Conservation (phyloP, 2,113 vertebrate genomes). For the Amia ocellicauda region DNA sequence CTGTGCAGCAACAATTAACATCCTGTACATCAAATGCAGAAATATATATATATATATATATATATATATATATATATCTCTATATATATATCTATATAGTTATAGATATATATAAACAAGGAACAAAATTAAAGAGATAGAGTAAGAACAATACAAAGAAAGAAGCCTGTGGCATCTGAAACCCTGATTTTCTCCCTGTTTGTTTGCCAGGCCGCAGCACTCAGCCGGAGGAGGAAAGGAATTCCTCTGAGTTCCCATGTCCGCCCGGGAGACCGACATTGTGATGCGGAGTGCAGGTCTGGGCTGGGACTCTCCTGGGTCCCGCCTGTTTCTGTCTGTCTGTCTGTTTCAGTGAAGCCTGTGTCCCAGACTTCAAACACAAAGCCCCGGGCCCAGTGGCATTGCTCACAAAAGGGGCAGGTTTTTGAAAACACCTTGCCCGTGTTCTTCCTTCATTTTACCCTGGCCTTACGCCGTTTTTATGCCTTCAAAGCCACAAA, state of each 20-base stretch:
- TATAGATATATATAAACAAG: slow-evolving; percentile 28
- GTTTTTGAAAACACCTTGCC: neutral
- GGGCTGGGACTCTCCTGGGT: neutral
- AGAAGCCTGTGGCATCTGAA: slow-evolving; percentile 31
- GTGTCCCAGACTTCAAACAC: slow-evolving; percentile 1
- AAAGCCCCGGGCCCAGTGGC: neutral
- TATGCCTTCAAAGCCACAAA: slow-evolving; percentile 90
- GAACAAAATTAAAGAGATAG: slow-evolving; percentile 31
- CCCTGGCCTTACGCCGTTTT: slow-evolving; percentile 72
- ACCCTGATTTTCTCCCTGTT: slow-evolving; percentile 44
- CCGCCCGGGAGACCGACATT: slow-evolving; percentile 30
- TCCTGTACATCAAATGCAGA: slow-evolving; percentile 69
- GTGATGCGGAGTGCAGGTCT: slow-evolving; percentile 28
- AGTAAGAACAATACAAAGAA: slow-evolving; percentile 26
- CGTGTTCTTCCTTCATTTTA: neutral
- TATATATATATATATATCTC: slow-evolving; percentile 38
- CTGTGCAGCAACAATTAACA: slow-evolving; percentile 59
- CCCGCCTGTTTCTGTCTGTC: too few species aligned
- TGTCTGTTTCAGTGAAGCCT: too few species aligned
- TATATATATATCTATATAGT: too few species aligned
- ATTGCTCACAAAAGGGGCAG: slow-evolving; percentile 3
- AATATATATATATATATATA: slow-evolving; percentile 56
- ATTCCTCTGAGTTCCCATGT: neutral
- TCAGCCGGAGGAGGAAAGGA: neutral
- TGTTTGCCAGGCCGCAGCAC: slow-evolving; percentile 29